Evolutionary conservation across 1,140 invertebrate species (phyloP).

Genomic region (Nasonia longicornis): DNA sequence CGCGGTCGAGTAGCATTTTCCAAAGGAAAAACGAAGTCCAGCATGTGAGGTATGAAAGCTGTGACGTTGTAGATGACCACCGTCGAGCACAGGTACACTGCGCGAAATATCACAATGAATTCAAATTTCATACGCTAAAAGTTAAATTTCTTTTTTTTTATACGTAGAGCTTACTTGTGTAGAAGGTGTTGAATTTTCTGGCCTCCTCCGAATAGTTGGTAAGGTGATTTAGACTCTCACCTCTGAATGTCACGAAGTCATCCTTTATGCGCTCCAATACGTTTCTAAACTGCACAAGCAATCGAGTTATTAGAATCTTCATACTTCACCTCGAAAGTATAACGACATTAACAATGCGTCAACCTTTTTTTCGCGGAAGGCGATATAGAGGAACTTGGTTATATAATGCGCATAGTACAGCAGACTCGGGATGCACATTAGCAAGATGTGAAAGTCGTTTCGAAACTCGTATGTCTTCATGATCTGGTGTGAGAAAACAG

Average conservation of each 20-base stretch:
- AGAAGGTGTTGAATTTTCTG: conserved; percentile 10
- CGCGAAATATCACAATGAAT: background rate
- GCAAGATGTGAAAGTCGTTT: background rate
- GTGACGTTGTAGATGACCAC: background rate
- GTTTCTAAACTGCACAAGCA: background rate
- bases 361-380: background rate
- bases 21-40: conserved; percentile 11
- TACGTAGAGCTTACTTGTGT: background rate
- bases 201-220: background rate
- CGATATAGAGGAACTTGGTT: conserved; percentile 4
- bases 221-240: background rate
- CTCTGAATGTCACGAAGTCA: background rate
- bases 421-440: background rate
- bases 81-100: conserved; percentile 2
- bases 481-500: background rate
- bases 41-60: background rate
- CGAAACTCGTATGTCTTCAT: conserved; percentile 3
- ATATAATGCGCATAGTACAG: conserved; percentile 2
- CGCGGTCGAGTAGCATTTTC: conserved; percentile 8
- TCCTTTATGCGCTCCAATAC: background rate
- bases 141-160: background rate
- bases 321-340: too few relatives aligned
- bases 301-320: too few relatives aligned
- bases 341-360: too few relatives aligned
- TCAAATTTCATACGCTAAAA: background rate